These are phyloP conservation scores for Mesochorus sp. DNA, from an alignment of 2,888 invertebrate genomes.

Conservation along the genomic window DNA sequence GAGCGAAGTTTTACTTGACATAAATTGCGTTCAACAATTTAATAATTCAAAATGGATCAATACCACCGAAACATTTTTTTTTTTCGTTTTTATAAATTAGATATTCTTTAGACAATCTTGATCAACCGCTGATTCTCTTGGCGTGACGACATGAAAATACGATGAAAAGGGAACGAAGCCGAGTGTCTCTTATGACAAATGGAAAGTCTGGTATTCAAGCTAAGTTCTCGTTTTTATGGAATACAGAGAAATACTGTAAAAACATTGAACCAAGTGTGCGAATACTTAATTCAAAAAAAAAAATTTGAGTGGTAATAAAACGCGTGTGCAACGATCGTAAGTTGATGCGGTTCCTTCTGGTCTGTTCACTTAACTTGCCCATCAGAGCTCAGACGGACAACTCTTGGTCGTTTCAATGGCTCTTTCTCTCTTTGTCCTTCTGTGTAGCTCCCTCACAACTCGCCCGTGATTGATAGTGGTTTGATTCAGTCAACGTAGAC, in stretches of 20 bases:
- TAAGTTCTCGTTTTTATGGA: not conserved
- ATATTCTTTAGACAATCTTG: not conserved
- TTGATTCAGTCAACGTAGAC: conserved; percentile 76
- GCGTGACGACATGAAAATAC: not conserved
- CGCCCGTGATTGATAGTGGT: conserved; percentile 76
- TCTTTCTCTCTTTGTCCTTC: conserved; percentile 10
- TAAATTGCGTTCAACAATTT: not conserved
- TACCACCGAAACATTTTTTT: not conserved
- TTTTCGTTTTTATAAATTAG: not conserved
- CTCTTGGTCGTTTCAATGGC: not conserved
- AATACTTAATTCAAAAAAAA: conserved; percentile 10
- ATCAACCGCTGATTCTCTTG: not conserved
- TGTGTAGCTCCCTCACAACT: conserved; percentile 14
- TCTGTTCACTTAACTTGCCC: conserved; percentile 6
- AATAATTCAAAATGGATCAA: conserved; percentile 41
- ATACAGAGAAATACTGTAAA: not conserved
- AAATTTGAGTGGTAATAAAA: conserved; percentile 31
- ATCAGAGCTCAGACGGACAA: conserved; percentile 46
- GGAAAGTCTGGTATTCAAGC: conserved; percentile 40
- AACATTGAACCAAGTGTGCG: not conserved
- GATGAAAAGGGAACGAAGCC: conserved; percentile 1
- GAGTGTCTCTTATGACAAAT: conserved; percentile 52
- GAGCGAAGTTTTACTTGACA: not conserved
- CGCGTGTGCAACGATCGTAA: conserved; percentile 24
- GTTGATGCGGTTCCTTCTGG: conserved; percentile 3